These are phyloP conservation scores for Octodonta nipae DNA, from an alignment of 2,888 invertebrate species.

Conservation along the genomic window DNA sequence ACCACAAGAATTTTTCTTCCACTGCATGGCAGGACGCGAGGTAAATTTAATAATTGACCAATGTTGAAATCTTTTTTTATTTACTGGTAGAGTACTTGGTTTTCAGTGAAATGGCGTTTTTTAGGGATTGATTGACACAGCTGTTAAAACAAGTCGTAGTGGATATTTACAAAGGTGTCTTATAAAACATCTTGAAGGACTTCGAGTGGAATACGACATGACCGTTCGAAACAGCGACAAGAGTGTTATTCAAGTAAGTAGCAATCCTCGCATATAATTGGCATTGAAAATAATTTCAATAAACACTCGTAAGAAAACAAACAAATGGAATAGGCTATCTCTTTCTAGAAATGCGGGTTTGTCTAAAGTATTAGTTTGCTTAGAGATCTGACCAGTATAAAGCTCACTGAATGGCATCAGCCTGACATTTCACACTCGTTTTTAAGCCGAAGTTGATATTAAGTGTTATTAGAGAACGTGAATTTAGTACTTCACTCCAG, in stretches of 20 bases:
- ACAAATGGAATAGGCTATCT: no score
- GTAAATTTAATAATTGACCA: constrained; percentile 35
- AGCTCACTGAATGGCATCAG: no score
- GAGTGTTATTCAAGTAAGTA: constrained; percentile 66
- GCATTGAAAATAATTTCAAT: not conserved
- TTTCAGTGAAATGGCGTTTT: constrained; percentile 8
- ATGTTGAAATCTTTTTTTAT: not conserved
- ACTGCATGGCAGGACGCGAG: constrained; percentile 99
- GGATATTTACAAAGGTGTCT: constrained; percentile 95
- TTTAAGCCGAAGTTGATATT: no score
- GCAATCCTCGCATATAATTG: constrained; percentile 2
- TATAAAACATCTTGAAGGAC: constrained; percentile 92
- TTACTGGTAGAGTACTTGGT: not conserved
- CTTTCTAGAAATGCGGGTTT: not conserved
- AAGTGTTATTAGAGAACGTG: no score
- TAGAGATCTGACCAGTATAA: no score
- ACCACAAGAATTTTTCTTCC: constrained; percentile 97
- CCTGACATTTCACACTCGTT: no score
- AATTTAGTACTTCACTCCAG: no score
- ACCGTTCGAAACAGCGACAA: constrained; percentile 93
- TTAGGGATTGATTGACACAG: constrained; percentile 94
- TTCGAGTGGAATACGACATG: constrained; percentile 83
- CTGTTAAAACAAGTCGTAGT: constrained; percentile 96
- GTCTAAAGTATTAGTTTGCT: constrained; percentile 5
- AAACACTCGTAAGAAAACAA: no score